Conservation (phyloP, 2,888 invertebrate genomes). For the Lamellibrachia columna region DNA sequence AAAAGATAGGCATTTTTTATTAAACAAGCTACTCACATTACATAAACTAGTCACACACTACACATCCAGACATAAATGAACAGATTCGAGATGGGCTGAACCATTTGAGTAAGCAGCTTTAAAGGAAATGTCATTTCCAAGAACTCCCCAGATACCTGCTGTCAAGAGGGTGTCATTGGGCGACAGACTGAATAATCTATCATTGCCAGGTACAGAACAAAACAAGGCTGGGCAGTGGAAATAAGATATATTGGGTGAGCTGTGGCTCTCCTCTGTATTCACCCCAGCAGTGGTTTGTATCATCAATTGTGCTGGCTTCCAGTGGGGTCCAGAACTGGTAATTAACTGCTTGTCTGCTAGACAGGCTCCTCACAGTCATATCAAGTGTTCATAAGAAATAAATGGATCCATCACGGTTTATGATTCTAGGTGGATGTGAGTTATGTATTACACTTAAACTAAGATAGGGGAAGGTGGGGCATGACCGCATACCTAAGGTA, state of each 20-base stretch:
- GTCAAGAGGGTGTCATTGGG: too few species aligned
- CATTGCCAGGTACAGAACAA: not conserved
- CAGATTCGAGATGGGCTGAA: too few species aligned
- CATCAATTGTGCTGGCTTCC: not conserved
- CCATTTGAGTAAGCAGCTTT: too few species aligned
- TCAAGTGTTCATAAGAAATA: not conserved
- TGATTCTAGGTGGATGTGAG: not conserved
- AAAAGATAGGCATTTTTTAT: too few species aligned
- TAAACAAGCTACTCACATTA: too few species aligned
- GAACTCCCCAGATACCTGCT: too few species aligned
- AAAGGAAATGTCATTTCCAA: too few species aligned
- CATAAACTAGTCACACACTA: too few species aligned
- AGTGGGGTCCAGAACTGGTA: not conserved
- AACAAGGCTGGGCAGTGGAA: not conserved
- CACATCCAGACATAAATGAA: too few species aligned
- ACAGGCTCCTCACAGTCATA: not conserved
- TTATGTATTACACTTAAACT: not conserved
- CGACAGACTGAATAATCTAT: not conserved
- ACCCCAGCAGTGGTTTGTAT: not conserved
- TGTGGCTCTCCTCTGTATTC: not conserved
- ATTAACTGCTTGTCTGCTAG: not conserved
- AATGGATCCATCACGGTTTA: not conserved
- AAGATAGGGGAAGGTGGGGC: too few species aligned
- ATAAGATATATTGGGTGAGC: not conserved
- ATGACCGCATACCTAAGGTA: too few species aligned